Conservation (phyloP, 2,797 vertebrate species). For the Sylvia borin region DNA sequence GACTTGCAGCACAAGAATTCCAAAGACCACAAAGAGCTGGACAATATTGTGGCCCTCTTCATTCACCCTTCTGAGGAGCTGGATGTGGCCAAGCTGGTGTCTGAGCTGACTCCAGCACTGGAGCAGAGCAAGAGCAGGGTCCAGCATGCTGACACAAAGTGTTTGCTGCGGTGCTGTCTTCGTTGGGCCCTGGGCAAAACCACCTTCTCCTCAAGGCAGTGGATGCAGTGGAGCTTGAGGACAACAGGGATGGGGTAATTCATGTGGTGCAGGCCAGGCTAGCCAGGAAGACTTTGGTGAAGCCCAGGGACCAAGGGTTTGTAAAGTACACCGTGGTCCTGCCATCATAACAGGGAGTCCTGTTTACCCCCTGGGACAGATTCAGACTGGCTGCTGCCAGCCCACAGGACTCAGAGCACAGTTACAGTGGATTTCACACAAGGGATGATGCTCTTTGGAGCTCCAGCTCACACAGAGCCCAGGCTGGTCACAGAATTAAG, state of each 20-base stretch:
- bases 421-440: constrained; percentile 70
- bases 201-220: constrained; percentile 84
- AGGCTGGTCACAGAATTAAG: constrained; percentile 60
- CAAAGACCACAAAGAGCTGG: constrained; percentile 83
- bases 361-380: constrained; percentile 79
- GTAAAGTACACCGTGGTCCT: constrained; percentile 84
- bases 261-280: constrained; percentile 86
- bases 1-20: constrained; percentile 86
- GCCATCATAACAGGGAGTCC: constrained; percentile 67
- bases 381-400: constrained; percentile 87
- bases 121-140: constrained; percentile 86
- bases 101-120: constrained; percentile 84
- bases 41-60: constrained; percentile 85
- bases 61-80: constrained; percentile 84
- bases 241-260: constrained; percentile 84
- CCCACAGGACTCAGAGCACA: constrained; percentile 81
- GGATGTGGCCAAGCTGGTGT: constrained; percentile 82
- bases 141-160: constrained; percentile 86
- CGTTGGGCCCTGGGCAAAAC: constrained; percentile 81
- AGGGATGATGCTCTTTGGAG: constrained; percentile 66
- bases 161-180: constrained; percentile 83
- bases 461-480: constrained; percentile 65
- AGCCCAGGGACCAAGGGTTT: constrained; percentile 78
- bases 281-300: constrained; percentile 84
- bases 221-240: constrained; percentile 83